Evolutionary conservation across 2,797 vertebrate genomes (phyloP).

Genomic region (Melanotaenia nigrans): DNA sequence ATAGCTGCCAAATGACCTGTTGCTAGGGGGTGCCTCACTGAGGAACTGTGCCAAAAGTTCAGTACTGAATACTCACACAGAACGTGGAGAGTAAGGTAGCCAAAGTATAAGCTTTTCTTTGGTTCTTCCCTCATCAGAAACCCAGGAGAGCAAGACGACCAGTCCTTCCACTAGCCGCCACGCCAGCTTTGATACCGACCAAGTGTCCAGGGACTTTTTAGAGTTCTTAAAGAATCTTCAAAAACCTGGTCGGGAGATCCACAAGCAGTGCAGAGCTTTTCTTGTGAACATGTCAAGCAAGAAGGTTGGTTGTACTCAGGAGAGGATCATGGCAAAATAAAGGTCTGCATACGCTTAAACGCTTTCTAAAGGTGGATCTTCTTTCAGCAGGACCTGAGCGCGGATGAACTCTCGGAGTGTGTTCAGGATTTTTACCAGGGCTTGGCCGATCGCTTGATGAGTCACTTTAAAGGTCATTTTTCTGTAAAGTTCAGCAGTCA

Average conservation of each 20-base stretch:
- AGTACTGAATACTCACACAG: background rate
- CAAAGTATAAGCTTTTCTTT: background rate
- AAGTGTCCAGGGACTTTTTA: slow-evolving; percentile 92
- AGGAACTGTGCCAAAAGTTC: no score
- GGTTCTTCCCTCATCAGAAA: slow-evolving; percentile 76
- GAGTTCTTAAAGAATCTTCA: slow-evolving; percentile 95
- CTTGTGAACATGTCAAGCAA: slow-evolving; percentile 90
- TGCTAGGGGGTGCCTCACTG: no score
- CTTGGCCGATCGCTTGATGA: slow-evolving; percentile 89
- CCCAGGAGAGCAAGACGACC: slow-evolving; percentile 89
- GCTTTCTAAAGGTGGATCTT: background rate
- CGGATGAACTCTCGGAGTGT: slow-evolving; percentile 93
- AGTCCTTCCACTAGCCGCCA: slow-evolving; percentile 93
- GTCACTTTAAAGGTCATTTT: slow-evolving; percentile 91
- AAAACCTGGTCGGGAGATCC: slow-evolving; percentile 92
- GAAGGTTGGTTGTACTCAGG: slow-evolving; percentile 81
- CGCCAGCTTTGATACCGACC: slow-evolving; percentile 91
- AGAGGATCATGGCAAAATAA: background rate
- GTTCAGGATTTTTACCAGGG: slow-evolving; percentile 98
- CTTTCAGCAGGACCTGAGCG: slow-evolving; percentile 87
- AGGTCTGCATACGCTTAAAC: fast-evolving
- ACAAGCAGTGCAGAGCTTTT: slow-evolving; percentile 92
- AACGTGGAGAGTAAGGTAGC: background rate
- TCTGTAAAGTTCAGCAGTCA: no score
- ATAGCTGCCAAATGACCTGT: no score